These are phyloP conservation scores for Catagonus wagneri DNA, from an alignment of 2,113 vertebrate genomes.

Conservation along the genomic window DNA sequence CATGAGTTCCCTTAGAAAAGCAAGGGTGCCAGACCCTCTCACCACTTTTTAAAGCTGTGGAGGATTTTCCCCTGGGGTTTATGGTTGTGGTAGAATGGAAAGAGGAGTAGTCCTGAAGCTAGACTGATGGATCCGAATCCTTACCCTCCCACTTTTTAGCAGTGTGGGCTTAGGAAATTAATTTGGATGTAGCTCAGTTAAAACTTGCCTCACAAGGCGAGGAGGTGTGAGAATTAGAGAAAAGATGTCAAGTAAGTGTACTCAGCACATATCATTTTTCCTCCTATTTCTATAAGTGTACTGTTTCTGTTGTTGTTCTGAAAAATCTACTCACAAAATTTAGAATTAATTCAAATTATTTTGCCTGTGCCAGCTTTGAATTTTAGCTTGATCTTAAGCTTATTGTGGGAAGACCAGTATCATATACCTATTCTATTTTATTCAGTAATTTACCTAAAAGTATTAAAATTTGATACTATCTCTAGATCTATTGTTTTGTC, in stretches of 20 bases:
- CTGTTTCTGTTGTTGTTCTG: neutral
- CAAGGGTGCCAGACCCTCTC: neutral
- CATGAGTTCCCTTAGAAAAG: neutral
- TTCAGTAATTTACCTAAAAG: neutral
- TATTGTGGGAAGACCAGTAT: neutral
- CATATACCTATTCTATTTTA: neutral
- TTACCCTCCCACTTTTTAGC: fast-evolving
- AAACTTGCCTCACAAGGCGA: neutral
- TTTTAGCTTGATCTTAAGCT: neutral
- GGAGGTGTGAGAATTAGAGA: neutral
- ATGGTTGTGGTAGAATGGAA: neutral
- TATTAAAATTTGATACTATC: neutral
- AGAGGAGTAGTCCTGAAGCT: neutral
- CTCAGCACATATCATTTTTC: neutral
- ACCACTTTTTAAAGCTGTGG: neutral
- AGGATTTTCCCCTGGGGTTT: neutral
- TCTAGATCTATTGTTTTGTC: neutral
- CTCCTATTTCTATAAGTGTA: neutral
- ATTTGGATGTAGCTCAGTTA: neutral
- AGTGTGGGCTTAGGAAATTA: neutral
- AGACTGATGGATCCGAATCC: neutral
- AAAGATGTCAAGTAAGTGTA: neutral
- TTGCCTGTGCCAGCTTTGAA: neutral
- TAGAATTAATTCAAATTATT: neutral
- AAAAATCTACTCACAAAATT: neutral